Base-by-base conservation (phyloP, 1,140 invertebrate genomes). In the Plutomurus gul region DNA sequence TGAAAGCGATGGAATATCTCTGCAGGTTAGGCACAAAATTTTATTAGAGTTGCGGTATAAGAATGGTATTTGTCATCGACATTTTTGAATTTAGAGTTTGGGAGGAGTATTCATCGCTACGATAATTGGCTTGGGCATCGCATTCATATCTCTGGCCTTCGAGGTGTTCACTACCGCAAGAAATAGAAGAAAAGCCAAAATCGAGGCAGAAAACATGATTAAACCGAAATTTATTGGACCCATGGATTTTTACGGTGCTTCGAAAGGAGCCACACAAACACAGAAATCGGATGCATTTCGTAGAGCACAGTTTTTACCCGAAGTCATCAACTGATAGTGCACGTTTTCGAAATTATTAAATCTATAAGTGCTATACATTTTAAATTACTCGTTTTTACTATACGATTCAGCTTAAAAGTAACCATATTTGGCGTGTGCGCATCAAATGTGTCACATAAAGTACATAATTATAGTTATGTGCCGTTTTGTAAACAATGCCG, bases 31-130 rank as follows among this genome's bases (percentile, higher is more conserved):
- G n/a, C n/a, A n/a, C n/a, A n/a, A n/a, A n/a, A n/a, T 95, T 18
- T 43, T n/a, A n/a, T n/a, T n/a, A n/a, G n/a, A n/a, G n/a, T n/a
- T n/a, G n/a, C n/a, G n/a, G n/a, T n/a, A n/a, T n/a, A n/a, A n/a
- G n/a, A n/a, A n/a, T n/a, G n/a, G 39, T 43, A 8, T 16, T 43
- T 16, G 7, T 43, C 16, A 43, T 43, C 16, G 16, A 8, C 16
- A 8, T 43, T 43, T 43, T 8, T 43, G n/a, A n/a, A n/a, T n/a
- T n/a, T n/a, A 47, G 82, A 95, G 93, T 88, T 90, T 96, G 82
- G 94, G 94, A 81, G 95, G 94, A 6, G 94, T 96, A 3, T 96
- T 96, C 83, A 95, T 96, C 80, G 94, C 94, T 2, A 96, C 94
- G 0, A 86, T 95, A 0, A 93, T 94, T 84, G 95, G 83, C 39